Evolutionary conservation across 2,888 invertebrate genomes (phyloP).

Genomic region (Eucera pruinosa): DNA sequence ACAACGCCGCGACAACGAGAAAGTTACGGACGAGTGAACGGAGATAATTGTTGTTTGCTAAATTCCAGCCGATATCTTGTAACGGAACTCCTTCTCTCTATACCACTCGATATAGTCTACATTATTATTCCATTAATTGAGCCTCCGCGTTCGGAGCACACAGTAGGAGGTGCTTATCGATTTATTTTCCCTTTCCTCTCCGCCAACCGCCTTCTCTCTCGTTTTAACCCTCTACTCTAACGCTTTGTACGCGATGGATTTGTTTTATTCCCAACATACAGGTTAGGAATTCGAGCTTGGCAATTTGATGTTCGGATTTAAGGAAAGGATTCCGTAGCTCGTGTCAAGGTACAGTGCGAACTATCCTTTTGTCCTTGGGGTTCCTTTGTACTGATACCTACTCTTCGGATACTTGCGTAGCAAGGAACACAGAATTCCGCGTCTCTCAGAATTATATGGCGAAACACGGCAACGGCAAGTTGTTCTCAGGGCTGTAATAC

Average conservation of each 20-base stretch:
- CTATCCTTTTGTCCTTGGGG: slow-evolving; percentile 69
- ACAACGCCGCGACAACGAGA: slow-evolving; percentile 56
- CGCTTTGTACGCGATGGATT: slow-evolving; percentile 18
- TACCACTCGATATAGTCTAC: slow-evolving; percentile 28
- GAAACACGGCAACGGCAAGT: slow-evolving; percentile 60
- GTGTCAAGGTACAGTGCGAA: slow-evolving; percentile 45
- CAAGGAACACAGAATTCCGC: slow-evolving; percentile 62
- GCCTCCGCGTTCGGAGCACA: slow-evolving; percentile 8
- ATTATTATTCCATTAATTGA: slow-evolving; percentile 56
- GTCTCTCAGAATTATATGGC: slow-evolving; percentile 67
- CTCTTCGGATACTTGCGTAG: slow-evolving; percentile 53
- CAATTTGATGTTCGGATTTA: slow-evolving; percentile 23
- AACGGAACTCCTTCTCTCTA: slow-evolving; percentile 40
- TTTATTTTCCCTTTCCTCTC: slow-evolving; percentile 9
- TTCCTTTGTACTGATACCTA: slow-evolving; percentile 69
- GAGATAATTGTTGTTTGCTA: slow-evolving; percentile 64
- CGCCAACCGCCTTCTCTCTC: neutral
- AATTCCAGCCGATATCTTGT: slow-evolving; percentile 60
- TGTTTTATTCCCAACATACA: too few relatives aligned
- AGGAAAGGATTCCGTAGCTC: slow-evolving; percentile 12
- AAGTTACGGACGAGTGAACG: slow-evolving; percentile 62
- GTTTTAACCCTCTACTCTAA: neutral
- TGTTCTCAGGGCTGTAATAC: slow-evolving; percentile 61
- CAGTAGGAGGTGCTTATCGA: slow-evolving; percentile 38
- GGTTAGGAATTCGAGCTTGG: slow-evolving; percentile 27